Evolutionary conservation across 2,797 vertebrate genomes (phyloP), one percentile per base, ranked within the genome.

Genomic region (Aldrovandia affinis): DNA sequence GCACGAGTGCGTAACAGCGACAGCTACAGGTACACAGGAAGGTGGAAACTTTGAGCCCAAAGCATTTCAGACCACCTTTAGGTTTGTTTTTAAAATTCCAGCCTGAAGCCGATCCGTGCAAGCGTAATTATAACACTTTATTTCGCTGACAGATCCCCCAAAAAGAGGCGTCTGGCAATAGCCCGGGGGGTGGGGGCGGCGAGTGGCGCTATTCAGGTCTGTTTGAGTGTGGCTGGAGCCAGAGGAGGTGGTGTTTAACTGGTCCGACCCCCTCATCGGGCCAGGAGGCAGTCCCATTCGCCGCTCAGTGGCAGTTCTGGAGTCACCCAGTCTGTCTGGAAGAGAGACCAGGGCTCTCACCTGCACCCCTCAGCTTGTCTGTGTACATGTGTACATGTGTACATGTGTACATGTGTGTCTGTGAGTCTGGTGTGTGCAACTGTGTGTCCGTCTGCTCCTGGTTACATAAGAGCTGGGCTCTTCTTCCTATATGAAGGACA

Each of bases 211-310:
- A 5, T 44, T 75, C 39, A 75, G 39, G 70, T 75, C 25, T 75
- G 20, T 75, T n/a, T 44, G 70, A 57, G 47, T 50, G 47, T 12
- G 39, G 68, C 5, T 14, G 30, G 33, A 18, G 7, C 70, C 22
- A 75, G 70, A 75, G 70, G 70, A 88, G 81, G 81, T 12, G 82
- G 82, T 82, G 8, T 59, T 85, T 89, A 81, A 86, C 85, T 86
- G 86, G 86, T 44, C 44, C 78, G 80, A 87, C 54, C 70, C 83
- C 30, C 85, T 22, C 84, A 75, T 81, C 82, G 79, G 39, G 55
- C 55, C 55, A 57, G 42, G 50, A 77, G 57, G 54, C 78, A 75
- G 52, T 80, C 82, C 36, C 47, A 61, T 22, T n/a, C 20, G 52
- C 22, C 20, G 55, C 75, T 36, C 65, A 81, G 75, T 81, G 81